Evolutionary conservation across 2,888 invertebrate species (phyloP), one percentile per base, ranked within the genome.

Genomic region (Gortyna flavago): DNA sequence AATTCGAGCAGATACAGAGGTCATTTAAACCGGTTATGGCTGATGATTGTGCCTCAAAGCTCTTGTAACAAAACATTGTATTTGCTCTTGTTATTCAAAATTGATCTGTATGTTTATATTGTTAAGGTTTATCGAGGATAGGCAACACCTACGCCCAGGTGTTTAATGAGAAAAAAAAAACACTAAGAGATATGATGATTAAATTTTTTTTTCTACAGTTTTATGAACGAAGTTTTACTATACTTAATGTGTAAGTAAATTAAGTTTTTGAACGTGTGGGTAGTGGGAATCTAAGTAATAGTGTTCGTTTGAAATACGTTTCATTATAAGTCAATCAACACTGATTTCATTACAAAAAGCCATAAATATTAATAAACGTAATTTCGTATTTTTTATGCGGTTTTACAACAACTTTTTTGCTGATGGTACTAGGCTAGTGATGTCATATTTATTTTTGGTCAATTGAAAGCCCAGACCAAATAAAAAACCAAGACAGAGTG

Each of bases 11-110:
- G 80, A 81, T 74, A 80, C 85, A 79, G 81, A 79, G 90, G 86
- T 89, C 92, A 89, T 84, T 79, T 81, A 87, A 90, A 90, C 91
- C 90, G 89, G 92, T 92, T 89, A 91, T 89, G 79, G 87, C 84
- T 84, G 80, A 89, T 90, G 91, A 92, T 92, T 91, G 91, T 90
- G 89, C 85, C 90, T 91, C 89, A 72, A 85, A 85, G 84, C 79
- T 85, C 72, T 89, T 77, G 79, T 83, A 83, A 78, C 67, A 62
- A 79, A 81, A 65, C 72, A 88, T 86, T 80, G 85, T 87, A 82
- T 83, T 73, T 83, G 54, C 74, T 77, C 78, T 75, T 54, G 88
- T 84, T 86, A 82, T 87, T 86, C 72, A 83, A 89, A 88, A 90
- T 75, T 79, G 65, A 80, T 64, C 81, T 82, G 38, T 83, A 74